Percentiles rank a stretch among this genome's conserved stretches.
These are phyloP conservation scores for Struthidea cinerea DNA, from an alignment of 2,113 vertebrate genomes.

Conservation along the genomic window DNA sequence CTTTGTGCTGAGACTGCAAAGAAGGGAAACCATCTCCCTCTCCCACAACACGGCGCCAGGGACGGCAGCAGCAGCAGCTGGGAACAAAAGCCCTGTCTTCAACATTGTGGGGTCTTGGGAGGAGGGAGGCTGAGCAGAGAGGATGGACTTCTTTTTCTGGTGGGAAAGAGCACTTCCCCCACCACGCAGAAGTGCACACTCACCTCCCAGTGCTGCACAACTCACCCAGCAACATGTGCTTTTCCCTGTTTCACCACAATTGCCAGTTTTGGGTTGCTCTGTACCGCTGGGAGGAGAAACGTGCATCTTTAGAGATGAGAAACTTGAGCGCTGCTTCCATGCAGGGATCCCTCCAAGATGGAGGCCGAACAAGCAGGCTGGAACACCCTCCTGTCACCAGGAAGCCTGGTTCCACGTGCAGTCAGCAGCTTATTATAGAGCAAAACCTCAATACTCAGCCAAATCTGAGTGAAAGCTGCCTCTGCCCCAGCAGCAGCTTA, in stretches of 20 bases:
- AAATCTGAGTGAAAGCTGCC: background rate
- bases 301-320: rapidly evolving
- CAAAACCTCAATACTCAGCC: background rate
- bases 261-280: background rate
- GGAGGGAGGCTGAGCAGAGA: background rate
- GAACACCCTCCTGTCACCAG: background rate
- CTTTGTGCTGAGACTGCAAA: slow-evolving; percentile 76
- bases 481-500: background rate
- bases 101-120: background rate
- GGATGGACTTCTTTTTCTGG: background rate
- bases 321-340: background rate
- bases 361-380: background rate
- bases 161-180: background rate
- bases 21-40: background rate
- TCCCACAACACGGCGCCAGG: background rate
- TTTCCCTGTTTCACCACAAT: background rate
- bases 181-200: background rate
- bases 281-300: background rate
- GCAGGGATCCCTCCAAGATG: background rate
- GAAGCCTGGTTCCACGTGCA: background rate
- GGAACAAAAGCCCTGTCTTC: slow-evolving; percentile 22
- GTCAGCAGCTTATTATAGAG: background rate
- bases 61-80: background rate
- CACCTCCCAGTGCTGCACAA: background rate
- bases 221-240: background rate